Conservation (phyloP, 1,140 invertebrate species). For the Belonocnema kinseyi region DNA sequence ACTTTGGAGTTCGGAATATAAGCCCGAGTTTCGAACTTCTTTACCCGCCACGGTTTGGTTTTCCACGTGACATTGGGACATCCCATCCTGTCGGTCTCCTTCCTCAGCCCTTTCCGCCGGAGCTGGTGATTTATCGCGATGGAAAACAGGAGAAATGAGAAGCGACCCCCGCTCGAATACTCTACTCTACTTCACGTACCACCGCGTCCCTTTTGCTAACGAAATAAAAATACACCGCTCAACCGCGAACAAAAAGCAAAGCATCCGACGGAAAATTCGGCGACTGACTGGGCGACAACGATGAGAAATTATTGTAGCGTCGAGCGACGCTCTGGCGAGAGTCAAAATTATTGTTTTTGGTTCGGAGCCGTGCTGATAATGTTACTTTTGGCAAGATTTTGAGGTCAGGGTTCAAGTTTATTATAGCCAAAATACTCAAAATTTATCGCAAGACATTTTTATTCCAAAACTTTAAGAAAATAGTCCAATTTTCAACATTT, state of each 20-base stretch:
- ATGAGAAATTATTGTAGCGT: slow-evolving; percentile 58
- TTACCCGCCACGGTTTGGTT: slow-evolving; percentile 58
- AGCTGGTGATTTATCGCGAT: slow-evolving; percentile 71
- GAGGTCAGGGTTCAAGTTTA: not conserved
- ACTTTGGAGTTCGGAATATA: not conserved
- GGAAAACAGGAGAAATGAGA: slow-evolving; percentile 75
- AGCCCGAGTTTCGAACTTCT: slow-evolving; percentile 41
- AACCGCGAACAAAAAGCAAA: slow-evolving; percentile 53
- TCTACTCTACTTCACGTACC: slow-evolving; percentile 33
- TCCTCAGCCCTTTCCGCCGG: slow-evolving; percentile 66
- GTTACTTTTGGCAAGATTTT: slow-evolving; percentile 9
- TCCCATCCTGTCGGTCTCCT: slow-evolving; percentile 60
- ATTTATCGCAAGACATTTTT: not conserved
- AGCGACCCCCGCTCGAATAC: slow-evolving; percentile 57
- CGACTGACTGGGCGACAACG: slow-evolving; percentile 48
- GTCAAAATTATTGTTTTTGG: not conserved
- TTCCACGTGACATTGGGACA: slow-evolving; percentile 64
- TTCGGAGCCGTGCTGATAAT: not conserved
- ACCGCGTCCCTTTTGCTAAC: slow-evolving; percentile 54
- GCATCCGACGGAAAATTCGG: slow-evolving; percentile 54
- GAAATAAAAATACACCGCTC: slow-evolving; percentile 69
- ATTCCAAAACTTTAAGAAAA: too few relatives aligned
- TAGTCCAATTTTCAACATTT: too few relatives aligned
- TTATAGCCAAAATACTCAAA: not conserved
- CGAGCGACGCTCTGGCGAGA: slow-evolving; percentile 26